Conservation (phyloP, 2,113 vertebrate genomes). For the Phocoena phocoena region DNA sequence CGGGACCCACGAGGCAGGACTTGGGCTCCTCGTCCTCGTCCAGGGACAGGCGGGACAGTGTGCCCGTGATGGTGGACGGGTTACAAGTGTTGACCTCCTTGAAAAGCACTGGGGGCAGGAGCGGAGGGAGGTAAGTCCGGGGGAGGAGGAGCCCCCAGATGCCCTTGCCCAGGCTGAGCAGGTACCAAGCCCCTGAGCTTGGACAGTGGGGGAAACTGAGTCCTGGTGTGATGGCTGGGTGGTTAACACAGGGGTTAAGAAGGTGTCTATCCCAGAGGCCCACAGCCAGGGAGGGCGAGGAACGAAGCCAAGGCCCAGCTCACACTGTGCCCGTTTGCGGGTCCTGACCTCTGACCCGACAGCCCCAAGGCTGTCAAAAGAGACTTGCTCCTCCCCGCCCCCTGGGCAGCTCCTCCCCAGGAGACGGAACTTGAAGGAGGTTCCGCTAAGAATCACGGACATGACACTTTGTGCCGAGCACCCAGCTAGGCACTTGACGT, state of each 20-base stretch:
- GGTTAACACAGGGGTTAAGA: neutral
- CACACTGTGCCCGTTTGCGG: neutral
- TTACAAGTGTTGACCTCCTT: slow-evolving; percentile 99
- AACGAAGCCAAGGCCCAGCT: neutral
- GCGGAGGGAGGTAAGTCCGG: neutral
- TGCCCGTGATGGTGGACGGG: slow-evolving; percentile 97
- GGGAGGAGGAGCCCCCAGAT: neutral
- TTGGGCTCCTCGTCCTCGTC: slow-evolving; percentile 97
- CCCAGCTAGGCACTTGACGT: neutral
- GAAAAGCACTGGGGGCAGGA: slow-evolving; percentile 91
- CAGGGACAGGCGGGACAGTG: slow-evolving; percentile 96
- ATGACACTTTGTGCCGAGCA: neutral
- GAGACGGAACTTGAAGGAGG: neutral
- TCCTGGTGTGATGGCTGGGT: neutral
- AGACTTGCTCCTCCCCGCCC: neutral
- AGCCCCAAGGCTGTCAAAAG: neutral
- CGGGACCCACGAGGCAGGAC: slow-evolving; percentile 89
- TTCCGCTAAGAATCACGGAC: neutral
- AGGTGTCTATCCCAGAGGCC: neutral
- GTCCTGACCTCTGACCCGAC: neutral
- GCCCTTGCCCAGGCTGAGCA: neutral
- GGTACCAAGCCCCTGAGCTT: neutral
- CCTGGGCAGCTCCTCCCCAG: neutral
- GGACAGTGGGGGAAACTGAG: neutral
- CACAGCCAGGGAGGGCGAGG: neutral